These are phyloP conservation scores for Eurosta solidaginis DNA, from an alignment of 1,140 invertebrate species.

Conservation along the genomic window DNA sequence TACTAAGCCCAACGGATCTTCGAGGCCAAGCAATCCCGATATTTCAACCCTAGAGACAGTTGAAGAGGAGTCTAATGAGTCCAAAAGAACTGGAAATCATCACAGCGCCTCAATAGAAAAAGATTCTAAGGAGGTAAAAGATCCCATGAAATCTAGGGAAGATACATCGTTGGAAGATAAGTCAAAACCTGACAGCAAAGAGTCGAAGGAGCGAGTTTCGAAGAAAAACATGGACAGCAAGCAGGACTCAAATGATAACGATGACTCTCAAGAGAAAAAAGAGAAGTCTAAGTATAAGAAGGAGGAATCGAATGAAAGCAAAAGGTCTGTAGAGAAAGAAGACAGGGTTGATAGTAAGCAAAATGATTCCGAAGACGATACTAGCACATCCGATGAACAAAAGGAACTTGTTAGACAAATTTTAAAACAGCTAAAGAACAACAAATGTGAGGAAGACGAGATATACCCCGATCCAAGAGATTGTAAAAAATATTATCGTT, in stretches of 20 bases:
- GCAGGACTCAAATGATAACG: constrained; percentile 35
- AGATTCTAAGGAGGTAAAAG: background rate
- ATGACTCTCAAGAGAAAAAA: constrained; percentile 32
- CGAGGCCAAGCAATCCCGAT: background rate
- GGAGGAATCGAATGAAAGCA: constrained; percentile 34
- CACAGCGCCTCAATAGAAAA: background rate
- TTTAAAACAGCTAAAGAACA: constrained; percentile 49
- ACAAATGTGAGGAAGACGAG: constrained; percentile 51
- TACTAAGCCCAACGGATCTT: background rate
- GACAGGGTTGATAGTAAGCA: constrained; percentile 24
- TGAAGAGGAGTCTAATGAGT: background rate
- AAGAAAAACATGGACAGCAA: constrained; percentile 32
- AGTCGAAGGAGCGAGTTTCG: constrained; percentile 35
- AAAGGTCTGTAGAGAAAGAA: background rate
- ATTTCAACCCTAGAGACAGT: background rate
- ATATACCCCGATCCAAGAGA: constrained; percentile 48
- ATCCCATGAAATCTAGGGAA: constrained; percentile 37
- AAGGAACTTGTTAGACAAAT: constrained; percentile 46
- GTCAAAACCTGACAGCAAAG: constrained; percentile 28
- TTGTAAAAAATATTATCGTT: constrained; percentile 49
- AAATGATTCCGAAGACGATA: constrained; percentile 40
- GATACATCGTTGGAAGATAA: constrained; percentile 48
- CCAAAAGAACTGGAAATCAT: background rate
- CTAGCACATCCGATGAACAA: constrained; percentile 42
- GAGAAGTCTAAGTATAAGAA: constrained; percentile 34